Conservation (phyloP, 2,113 vertebrate genomes). For the Petromus typicus region DNA sequence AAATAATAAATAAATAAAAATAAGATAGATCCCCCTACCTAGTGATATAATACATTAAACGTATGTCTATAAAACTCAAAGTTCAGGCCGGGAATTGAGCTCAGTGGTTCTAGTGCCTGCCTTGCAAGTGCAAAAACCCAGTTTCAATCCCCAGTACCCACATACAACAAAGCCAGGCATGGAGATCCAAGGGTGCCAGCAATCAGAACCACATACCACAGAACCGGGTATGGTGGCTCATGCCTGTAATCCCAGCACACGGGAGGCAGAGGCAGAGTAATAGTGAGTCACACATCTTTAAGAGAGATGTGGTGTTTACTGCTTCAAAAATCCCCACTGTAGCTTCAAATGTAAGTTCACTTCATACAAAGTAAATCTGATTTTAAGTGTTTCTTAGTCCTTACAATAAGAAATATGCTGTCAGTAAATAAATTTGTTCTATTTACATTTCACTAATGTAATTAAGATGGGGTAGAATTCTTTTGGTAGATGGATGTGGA, state of each 20-base stretch:
- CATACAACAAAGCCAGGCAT: no score
- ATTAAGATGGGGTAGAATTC: constrained; percentile 85
- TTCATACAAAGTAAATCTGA: constrained; percentile 69
- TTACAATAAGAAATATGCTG: constrained; percentile 80
- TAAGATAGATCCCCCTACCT: background rate
- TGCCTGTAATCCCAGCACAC: no score
- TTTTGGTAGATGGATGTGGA: background rate
- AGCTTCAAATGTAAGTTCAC: constrained; percentile 66
- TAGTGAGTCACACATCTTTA: background rate
- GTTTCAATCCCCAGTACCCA: background rate
- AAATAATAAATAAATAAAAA: background rate
- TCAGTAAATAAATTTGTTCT: constrained; percentile 81
- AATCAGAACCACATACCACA: no score
- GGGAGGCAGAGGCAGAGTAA: no score
- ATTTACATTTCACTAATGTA: constrained; percentile 83
- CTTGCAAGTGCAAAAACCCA: background rate
- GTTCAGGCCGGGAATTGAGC: no score
- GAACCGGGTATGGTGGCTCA: no score
- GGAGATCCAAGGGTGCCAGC: no score
- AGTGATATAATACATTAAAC: background rate
- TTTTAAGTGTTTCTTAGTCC: constrained; percentile 81
- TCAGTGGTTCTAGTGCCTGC: no score
- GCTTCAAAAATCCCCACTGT: constrained; percentile 40
- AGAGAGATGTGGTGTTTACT: constrained; percentile 27
- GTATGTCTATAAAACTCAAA: background rate